These are phyloP conservation scores for Pangasius djambal DNA, from an alignment of 2,797 vertebrate genomes.

Conservation along the genomic window DNA sequence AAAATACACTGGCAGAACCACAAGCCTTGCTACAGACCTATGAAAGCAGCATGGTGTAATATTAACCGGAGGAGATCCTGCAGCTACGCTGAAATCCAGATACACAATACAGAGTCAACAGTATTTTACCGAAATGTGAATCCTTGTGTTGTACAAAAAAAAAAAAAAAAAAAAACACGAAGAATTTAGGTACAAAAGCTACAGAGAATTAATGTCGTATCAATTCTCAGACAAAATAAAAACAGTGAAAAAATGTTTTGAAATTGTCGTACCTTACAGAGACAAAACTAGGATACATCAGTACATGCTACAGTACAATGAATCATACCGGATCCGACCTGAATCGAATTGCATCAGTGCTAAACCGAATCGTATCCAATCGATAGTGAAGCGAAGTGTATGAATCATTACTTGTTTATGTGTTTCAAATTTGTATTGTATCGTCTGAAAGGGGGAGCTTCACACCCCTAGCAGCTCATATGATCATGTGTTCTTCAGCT, in stretches of 20 bases:
- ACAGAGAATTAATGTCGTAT: not conserved
- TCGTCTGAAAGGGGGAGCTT: not conserved
- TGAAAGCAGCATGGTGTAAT: not conserved
- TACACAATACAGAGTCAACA: not conserved
- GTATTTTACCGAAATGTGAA: not conserved
- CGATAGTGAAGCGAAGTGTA: not conserved
- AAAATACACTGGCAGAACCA: not conserved
- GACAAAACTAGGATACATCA: not conserved
- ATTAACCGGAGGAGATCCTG: not conserved
- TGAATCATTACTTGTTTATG: not conserved
- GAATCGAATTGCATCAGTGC: not conserved
- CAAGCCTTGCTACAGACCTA: not conserved
- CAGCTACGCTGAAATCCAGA: not conserved
- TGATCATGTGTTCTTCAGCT: constrained; percentile 45
- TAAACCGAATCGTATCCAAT: not conserved
- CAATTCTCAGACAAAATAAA: not conserved
- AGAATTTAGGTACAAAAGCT: not conserved
- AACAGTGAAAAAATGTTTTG: not conserved
- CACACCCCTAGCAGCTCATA: not conserved
- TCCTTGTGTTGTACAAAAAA: not conserved
- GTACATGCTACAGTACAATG: not conserved
- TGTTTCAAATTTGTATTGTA: constrained; percentile 1
- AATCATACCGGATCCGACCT: not conserved
- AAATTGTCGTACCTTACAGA: not conserved
- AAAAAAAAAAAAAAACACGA: not conserved